These are phyloP conservation scores for Gnatocerus cornutus DNA, from an alignment of 2,888 invertebrate species.

Conservation along the genomic window DNA sequence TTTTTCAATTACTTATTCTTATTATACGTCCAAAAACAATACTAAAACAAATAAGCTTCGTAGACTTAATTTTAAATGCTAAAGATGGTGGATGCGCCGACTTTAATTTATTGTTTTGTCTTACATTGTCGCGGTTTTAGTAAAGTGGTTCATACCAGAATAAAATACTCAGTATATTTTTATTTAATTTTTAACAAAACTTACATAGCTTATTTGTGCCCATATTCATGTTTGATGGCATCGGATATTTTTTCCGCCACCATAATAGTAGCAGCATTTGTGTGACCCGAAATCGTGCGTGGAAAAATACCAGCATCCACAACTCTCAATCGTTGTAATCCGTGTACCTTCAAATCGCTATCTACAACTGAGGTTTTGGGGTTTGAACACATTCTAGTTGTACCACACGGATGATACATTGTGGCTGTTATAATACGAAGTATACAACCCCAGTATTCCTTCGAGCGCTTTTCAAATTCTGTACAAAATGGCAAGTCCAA, in stretches of 20 bases:
- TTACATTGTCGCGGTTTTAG: too few species aligned
- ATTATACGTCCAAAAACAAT: too few species aligned
- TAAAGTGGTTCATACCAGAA: too few species aligned
- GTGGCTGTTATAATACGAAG: conserved; percentile 75
- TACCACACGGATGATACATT: conserved; percentile 79
- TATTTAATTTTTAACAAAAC: too few species aligned
- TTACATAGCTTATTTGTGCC: too few species aligned
- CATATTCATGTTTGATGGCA: conserved; percentile 46
- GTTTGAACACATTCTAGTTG: conserved; percentile 79
- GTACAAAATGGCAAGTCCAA: conserved; percentile 74
- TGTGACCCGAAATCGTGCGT: conserved; percentile 73
- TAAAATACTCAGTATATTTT: too few species aligned
- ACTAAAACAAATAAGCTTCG: too few species aligned
- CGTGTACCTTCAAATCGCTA: conserved; percentile 76
- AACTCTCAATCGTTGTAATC: conserved; percentile 76
- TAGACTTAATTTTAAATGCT: too few species aligned
- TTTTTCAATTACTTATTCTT: too few species aligned
- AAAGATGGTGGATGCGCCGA: too few species aligned
- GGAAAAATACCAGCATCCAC: conserved; percentile 81
- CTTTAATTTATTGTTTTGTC: too few species aligned
- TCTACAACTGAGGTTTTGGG: conserved; percentile 78
- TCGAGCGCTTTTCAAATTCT: conserved; percentile 72
- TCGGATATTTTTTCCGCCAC: conserved; percentile 47
- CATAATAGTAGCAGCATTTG: conserved; percentile 38
- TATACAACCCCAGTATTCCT: conserved; percentile 79